Evolutionary conservation across 2,113 vertebrate species (phyloP).

Genomic region (Entosphenus tridentatus): DNA sequence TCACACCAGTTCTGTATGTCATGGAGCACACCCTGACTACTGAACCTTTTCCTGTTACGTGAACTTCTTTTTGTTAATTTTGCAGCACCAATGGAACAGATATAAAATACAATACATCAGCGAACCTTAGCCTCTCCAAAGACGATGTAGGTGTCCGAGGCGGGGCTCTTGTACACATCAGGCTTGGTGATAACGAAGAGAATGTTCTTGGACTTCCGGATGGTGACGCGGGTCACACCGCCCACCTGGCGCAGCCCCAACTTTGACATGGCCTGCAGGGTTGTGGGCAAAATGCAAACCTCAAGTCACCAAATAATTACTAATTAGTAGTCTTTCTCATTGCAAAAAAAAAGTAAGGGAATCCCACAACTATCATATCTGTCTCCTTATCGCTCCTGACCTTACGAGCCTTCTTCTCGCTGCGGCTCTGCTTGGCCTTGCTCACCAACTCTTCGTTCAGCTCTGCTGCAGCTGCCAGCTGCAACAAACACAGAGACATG

Average conservation of each 20-base stretch:
- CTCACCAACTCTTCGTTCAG: slow-evolving; percentile 42
- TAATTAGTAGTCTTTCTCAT: neutral
- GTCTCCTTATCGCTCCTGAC: slow-evolving; percentile 19
- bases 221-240: slow-evolving; percentile 87
- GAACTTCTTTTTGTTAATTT: too few relatives aligned
- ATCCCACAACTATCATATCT: neutral
- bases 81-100: too few relatives aligned
- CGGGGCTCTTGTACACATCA: slow-evolving; percentile 94
- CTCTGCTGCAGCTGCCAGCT: slow-evolving; percentile 69
- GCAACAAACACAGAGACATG: slow-evolving; percentile 11
- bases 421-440: slow-evolving; percentile 79
- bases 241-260: slow-evolving; percentile 90
- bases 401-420: slow-evolving; percentile 91
- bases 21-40: too few relatives aligned
- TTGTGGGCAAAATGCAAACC: neutral
- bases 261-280: slow-evolving; percentile 75
- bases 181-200: slow-evolving; percentile 97
- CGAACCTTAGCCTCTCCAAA: slow-evolving; percentile 85
- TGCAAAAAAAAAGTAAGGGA: neutral
- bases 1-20: too few relatives aligned
- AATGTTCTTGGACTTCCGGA: slow-evolving; percentile 97
- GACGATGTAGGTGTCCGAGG: slow-evolving; percentile 93
- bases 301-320: neutral
- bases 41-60: too few relatives aligned
- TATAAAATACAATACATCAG: too few relatives aligned